Evolutionary conservation across 2,113 vertebrate genomes (phyloP), one percentile per base, ranked within the genome.

Genomic region (Brachirus orientalis): DNA sequence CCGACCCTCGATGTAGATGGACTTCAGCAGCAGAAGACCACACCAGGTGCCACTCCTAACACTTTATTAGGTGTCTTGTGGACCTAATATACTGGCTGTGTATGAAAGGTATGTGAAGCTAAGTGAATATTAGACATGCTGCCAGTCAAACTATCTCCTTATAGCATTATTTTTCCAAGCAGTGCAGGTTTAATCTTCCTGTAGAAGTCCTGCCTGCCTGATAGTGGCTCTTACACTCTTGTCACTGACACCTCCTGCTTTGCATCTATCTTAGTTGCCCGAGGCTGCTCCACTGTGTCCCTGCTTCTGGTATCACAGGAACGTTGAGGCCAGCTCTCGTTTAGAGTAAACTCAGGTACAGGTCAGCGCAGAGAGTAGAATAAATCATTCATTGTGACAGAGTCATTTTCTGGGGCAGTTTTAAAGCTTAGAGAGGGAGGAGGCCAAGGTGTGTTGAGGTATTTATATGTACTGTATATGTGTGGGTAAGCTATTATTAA

Each of bases 311-410:
- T 40, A 40, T 12, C 9, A 8, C 38, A 10, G 38, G 11, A 12
- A 40, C 9, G 8, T 40, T 40, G 19, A 65, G 19, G 17, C 44
- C 7, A 14, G 54, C 13, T 12, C 53, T 57, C 8, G 7, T 44
- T 10, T 22, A 33, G 45, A 38, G 50, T 66, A 20, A 43, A 11
- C n/a, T 1, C 8, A 37, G 37, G 5, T 45, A 40, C 37, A 54
- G 52, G 55, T 53, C 48, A 46, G 33, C 22, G n/a, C 18, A 51
- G 41, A 43, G 19, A 54, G 40, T 0, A 22, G 10, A 20, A 77
- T 67, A 48, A 76, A 63, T 74, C 46, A 33, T 10, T 12, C 17
- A 43, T 44, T 38, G 18, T 75, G 55, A 74, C 62, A 51, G 59
- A 18, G 19, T 60, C 6, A 38, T 50, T 50, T 53, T 44, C 35